Base-by-base conservation (phyloP, 2,888 invertebrate genomes). In the Seladonia tumulorum region DNA sequence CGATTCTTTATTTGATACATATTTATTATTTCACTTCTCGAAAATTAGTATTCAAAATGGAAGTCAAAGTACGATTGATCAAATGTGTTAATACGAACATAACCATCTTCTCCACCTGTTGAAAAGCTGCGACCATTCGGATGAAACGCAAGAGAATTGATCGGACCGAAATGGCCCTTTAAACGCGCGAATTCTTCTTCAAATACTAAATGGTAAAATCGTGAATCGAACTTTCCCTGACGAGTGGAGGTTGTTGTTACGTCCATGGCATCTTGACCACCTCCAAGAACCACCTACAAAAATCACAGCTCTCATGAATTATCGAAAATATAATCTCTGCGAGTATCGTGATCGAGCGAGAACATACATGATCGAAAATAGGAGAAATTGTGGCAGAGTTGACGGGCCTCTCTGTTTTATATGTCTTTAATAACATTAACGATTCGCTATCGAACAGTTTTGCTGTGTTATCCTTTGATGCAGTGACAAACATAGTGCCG, bases 131-230 rank as follows among this genome's bases (percentile, higher is more conserved):
- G 98, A 76, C 99, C 99, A 96, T 99, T 99, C 1, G 99, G 99
- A 96, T 99, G 99, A 96, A 99, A 99, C 76, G 98, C 98, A 91
- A 99, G 97, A 95, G 99, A 99, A 96, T 99, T 99, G 93, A 99
- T 99, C 2, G 99, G 99, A 92, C 99, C 99, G 94, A 99, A 99
- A 96, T 99, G 99, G 82, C 99, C 99, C 95, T 99, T 99, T n/a
- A 99, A 97, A 83, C 97, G 95, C 0, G 96, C 97, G 94, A 97
- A 97, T 94, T 97, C 97, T 92, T 97, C 97, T 94, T 97, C 97
- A 93, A 97, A 97, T 47, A 97, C 96, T 79, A 97, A 94, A 92
- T 97, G 97, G 94, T 96, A 98, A 93, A 97, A 97, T 78, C 95
- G 97, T 16, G 97, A 99, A 95, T 99, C 99, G 95, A 99, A 99